Base-by-base conservation (phyloP, 2,113 vertebrate species). In the Porphyrio hochstetteri region DNA sequence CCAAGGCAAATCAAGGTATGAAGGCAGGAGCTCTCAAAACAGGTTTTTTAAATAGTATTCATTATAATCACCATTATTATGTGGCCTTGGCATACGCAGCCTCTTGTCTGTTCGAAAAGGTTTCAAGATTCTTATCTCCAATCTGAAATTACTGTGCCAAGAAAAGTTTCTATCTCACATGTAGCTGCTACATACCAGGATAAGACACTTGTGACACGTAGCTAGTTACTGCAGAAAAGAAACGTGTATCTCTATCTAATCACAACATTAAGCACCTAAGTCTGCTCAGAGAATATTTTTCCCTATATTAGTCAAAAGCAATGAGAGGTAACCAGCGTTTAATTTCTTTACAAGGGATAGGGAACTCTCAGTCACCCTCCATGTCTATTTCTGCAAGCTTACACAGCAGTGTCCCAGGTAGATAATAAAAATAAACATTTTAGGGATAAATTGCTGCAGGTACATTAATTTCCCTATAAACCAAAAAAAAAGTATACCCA, bases 141-240 rank as follows among this genome's bases (percentile, higher is more conserved):
- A 31, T 27, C 10, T 20, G 11, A 67, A 85, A 63, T 63, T 27
- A 35, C 11, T 19, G 27, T 65, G 33, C 25, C 25, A 59, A 25
- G 35, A 86, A 11, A 69, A 38, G 18, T 35, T 86, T 69, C 25
- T 42, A 0, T 16, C 46, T 64, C 18, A 18, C 6, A 3, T 35
- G 31, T 42, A 40, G n/a, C 36, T 82, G 35, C 33, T 59, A 55
- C 0, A 1, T 60, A 46, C 44, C 44, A 44, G 5, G 24, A 31
- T 29, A 72, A 80, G 40, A 46, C 16, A 20, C 21, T 55, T 2
- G 0, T 16, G 44, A 29, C 72, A 84, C 0, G 0, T 10, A 71
- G 35, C 7, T 55, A 27, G 17, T 38, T 74, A 48, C 17, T 55
- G 40, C 29, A 83, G 67, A 36, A 79, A 61, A 67, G 42, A 60